Evolutionary conservation across 2,113 vertebrate species (phyloP).

Genomic region (Neodon shergylaensis): DNA sequence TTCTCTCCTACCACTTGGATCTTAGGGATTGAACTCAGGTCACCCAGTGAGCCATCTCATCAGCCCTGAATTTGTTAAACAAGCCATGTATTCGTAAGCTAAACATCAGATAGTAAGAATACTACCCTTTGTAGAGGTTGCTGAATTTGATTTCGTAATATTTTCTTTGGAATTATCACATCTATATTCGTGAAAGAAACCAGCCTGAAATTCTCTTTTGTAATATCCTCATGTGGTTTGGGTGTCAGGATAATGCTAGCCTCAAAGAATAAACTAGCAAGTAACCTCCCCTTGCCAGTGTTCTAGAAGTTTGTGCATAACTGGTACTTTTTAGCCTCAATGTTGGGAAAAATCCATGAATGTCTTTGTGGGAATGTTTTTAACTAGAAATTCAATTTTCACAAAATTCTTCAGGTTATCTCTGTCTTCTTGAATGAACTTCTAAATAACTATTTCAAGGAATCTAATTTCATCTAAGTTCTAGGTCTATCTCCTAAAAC

Average conservation of each 20-base stretch:
- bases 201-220: slow-evolving; percentile 1
- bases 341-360: neutral
- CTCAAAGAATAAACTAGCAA: neutral
- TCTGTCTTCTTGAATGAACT: slow-evolving; percentile 13
- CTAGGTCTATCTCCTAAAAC: neutral
- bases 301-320: neutral
- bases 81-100: neutral
- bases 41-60: neutral
- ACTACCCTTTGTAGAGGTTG: neutral
- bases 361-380: slow-evolving; percentile 34
- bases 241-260: neutral
- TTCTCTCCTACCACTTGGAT: neutral
- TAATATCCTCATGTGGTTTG: neutral
- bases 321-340: neutral
- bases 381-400: neutral
- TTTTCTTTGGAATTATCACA: slow-evolving; percentile 49
- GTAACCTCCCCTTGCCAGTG: slow-evolving; percentile 6
- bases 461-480: slow-evolving; percentile 35
- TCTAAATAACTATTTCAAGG: slow-evolving; percentile 32
- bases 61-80: neutral
- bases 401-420: neutral
- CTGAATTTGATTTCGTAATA: slow-evolving; percentile 39
- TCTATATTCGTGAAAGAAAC: neutral
- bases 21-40: neutral
- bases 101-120: neutral